Percentiles rank a stretch among this genome's conserved stretches.
Evolutionary conservation across 2,888 invertebrate genomes (phyloP).

Genomic region (Melieria crassipennis): DNA sequence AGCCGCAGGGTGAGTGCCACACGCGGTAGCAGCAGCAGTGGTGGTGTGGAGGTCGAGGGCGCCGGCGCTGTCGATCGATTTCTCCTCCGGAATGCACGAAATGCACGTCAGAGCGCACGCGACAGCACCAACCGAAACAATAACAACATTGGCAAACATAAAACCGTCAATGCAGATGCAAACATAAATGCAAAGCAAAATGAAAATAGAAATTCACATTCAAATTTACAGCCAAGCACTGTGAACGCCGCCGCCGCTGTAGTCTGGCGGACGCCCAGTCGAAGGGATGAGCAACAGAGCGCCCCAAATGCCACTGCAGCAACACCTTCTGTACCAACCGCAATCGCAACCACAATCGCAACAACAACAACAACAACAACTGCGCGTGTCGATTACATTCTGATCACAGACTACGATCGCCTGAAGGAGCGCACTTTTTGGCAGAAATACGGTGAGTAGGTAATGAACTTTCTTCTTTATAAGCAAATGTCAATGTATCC

Average conservation of each 20-base stretch:
- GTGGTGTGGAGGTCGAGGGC: too few relatives aligned
- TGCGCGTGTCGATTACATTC: conserved; percentile 50
- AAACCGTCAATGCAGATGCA: background rate
- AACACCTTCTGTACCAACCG: conserved; percentile 58
- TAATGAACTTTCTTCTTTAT: conserved; percentile 45
- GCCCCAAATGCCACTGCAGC: conserved; percentile 32
- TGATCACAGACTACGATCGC: conserved; percentile 54
- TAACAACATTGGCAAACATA: background rate
- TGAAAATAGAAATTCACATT: background rate
- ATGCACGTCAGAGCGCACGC: conserved; percentile 24
- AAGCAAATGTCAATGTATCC: background rate
- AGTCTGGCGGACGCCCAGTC: background rate
- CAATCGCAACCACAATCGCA: conserved; percentile 47
- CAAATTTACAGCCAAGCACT: background rate
- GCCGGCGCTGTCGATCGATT: background rate
- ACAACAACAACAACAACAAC: conserved; percentile 44
- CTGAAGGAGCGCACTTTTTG: conserved; percentile 44
- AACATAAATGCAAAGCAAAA: conserved; percentile 6
- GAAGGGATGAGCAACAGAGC: too few relatives aligned
- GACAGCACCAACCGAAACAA: conserved; percentile 20
- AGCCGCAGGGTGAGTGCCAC: conserved; percentile 53
- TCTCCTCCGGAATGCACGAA: background rate
- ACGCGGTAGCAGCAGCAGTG: conserved; percentile 43
- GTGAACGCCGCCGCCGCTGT: background rate
- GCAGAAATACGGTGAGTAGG: conserved; percentile 63